Evolutionary conservation across 1,140 invertebrate species (phyloP).

Genomic region (Eulimnadia texana): DNA sequence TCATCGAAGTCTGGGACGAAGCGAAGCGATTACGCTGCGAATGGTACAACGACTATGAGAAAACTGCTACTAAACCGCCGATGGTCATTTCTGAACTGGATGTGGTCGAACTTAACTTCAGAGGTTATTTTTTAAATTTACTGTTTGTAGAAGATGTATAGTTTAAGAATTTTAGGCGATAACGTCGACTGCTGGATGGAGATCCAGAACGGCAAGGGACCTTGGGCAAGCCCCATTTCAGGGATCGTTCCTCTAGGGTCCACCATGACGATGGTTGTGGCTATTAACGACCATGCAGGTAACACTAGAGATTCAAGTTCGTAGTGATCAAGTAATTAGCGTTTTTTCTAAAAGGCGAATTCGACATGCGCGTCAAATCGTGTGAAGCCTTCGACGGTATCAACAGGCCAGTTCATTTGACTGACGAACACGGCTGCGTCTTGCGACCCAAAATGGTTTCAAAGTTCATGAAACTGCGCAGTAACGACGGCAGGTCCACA

Average conservation of each 20-base stretch:
- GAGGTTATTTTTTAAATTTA: constrained; percentile 40
- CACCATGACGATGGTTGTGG: constrained; percentile 77
- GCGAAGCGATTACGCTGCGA: constrained; percentile 82
- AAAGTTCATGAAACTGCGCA: constrained; percentile 55
- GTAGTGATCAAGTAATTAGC: constrained; percentile 6
- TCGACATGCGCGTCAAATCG: constrained; percentile 89
- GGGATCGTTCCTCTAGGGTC: constrained; percentile 84
- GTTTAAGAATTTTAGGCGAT: too few species aligned
- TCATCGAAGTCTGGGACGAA: constrained; percentile 89
- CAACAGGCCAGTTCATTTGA: constrained; percentile 72
- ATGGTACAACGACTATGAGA: constrained; percentile 94
- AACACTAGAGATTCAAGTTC: constrained; percentile 24
- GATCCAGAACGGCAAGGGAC: constrained; percentile 87
- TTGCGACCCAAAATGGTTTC: constrained; percentile 87
- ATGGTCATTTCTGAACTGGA: constrained; percentile 89
- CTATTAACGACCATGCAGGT: constrained; percentile 88
- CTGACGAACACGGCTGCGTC: constrained; percentile 83
- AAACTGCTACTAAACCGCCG: constrained; percentile 75
- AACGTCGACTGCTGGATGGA: constrained; percentile 98
- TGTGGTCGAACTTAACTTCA: constrained; percentile 82
- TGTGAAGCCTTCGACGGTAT: constrained; percentile 78
- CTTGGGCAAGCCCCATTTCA: constrained; percentile 81
- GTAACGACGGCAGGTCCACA: constrained; percentile 65
- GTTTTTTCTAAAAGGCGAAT: constrained; percentile 53
- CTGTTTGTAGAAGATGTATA: not conserved